phyloP scores from a whole-genome alignment of 1,140 invertebrate genomes.

The Sweltsa coloradensis region DNA sequence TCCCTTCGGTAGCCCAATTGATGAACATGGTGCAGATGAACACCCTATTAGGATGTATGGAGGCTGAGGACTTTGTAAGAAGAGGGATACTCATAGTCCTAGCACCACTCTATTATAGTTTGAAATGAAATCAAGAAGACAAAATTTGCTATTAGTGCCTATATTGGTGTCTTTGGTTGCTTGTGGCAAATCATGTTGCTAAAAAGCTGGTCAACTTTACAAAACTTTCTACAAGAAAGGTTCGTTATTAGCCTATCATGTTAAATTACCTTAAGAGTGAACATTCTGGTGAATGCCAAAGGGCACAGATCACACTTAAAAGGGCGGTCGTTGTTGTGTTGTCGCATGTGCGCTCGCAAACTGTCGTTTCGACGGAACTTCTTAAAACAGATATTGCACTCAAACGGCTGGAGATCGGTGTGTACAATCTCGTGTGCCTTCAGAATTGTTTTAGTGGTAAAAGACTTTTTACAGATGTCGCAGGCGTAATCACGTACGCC shows the following conservation, averaged over 20 bases:
- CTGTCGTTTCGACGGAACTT: constrained; percentile 17
- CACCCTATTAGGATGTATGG: too few species aligned
- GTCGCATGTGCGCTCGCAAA: constrained; percentile 15
- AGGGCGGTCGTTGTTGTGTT: constrained; percentile 16
- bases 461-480: constrained; percentile 15
- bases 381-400: constrained; percentile 15
- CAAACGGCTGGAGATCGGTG: constrained; percentile 16
- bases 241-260: constrained; percentile 30
- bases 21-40: too few species aligned
- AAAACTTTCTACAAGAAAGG: neutral
- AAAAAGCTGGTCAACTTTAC: neutral
- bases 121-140: too few species aligned
- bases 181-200: too few species aligned
- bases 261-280: constrained; percentile 38
- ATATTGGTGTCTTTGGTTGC: too few species aligned
- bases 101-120: neutral
- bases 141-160: too few species aligned
- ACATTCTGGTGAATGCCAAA: constrained; percentile 39
- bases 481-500: constrained; percentile 15
- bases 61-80: too few species aligned
- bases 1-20: too few species aligned
- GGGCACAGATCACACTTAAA: constrained; percentile 33
- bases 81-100: neutral
- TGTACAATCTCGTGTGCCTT: constrained; percentile 15
- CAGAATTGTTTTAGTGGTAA: constrained; percentile 17